phyloP scores from a whole-genome alignment of 2,113 vertebrate species.

The human (Homo sapiens) region DNA sequence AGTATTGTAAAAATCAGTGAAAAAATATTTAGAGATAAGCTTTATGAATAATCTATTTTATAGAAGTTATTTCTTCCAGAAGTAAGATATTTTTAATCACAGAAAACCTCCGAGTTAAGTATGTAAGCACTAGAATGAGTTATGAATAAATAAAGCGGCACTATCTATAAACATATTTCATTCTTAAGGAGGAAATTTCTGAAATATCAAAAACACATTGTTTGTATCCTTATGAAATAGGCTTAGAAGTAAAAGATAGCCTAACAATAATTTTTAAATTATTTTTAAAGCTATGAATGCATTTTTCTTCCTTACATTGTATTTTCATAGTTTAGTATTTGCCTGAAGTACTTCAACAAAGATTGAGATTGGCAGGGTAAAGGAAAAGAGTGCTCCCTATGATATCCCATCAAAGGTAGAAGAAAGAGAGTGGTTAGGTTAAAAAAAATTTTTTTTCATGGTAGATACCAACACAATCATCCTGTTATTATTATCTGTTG shows the following conservation, averaged over 20 bases:
- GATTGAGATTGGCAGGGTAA: not conserved
- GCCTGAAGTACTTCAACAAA: not conserved
- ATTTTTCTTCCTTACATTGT: not conserved
- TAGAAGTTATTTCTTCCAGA: constrained; percentile 20
- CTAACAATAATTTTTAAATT: not conserved
- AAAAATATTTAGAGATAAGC: not conserved
- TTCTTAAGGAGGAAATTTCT: not conserved
- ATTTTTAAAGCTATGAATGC: not conserved
- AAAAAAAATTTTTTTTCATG: not conserved
- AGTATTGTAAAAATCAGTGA: not conserved
- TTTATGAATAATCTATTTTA: constrained; percentile 46
- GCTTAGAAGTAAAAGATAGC: not conserved
- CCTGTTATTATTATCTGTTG: not conserved
- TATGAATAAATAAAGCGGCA: constrained; percentile 48
- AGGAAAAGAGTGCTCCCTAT: not conserved
- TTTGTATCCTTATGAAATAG: not conserved
- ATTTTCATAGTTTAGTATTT: not conserved
- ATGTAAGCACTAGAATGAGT: not conserved
- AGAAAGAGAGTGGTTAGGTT: not conserved
- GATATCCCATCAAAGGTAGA: not conserved
- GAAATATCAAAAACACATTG: not conserved
- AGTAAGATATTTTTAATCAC: constrained; percentile 7
- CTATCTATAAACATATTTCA: not conserved
- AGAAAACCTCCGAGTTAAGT: not conserved
- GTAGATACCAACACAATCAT: not conserved